Conservation (phyloP, 2,113 vertebrate genomes). For the Carlito syrichta region DNA sequence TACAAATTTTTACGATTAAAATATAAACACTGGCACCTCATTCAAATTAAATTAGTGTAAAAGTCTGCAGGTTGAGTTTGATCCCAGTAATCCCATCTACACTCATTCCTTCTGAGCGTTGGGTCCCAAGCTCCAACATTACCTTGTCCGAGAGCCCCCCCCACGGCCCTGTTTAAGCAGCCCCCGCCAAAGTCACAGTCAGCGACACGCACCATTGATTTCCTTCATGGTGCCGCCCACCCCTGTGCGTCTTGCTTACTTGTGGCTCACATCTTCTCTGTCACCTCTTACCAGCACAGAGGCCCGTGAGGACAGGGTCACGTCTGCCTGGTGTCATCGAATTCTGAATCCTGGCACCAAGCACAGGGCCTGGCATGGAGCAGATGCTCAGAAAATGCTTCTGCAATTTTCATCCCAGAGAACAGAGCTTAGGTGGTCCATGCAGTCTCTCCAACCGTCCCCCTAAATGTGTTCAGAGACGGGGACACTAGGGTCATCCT, state of each 20-base stretch:
- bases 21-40: neutral
- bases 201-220: neutral
- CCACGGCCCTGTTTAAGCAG: neutral
- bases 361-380: neutral
- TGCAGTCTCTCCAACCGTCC: neutral
- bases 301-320: neutral
- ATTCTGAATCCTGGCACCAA: neutral
- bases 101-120: neutral
- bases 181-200: too few species aligned
- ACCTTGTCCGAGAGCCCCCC: neutral
- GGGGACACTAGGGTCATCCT: neutral
- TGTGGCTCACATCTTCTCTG: neutral
- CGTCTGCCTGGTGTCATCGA: neutral
- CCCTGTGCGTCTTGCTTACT: neutral
- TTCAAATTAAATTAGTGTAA: neutral
- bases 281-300: neutral
- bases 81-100: neutral
- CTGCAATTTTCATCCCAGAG: neutral
- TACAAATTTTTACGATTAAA: neutral
- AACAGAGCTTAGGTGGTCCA: too few species aligned
- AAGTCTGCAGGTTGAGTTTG: neutral
- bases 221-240: neutral
- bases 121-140: neutral
- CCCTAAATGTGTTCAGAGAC: neutral
- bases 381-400: neutral